A percentile compares a stretch with the other conserved stretches of the same genome.
phyloP scores from a whole-genome alignment of 2,113 vertebrate species.

The Romanogobio albipinnatus region DNA sequence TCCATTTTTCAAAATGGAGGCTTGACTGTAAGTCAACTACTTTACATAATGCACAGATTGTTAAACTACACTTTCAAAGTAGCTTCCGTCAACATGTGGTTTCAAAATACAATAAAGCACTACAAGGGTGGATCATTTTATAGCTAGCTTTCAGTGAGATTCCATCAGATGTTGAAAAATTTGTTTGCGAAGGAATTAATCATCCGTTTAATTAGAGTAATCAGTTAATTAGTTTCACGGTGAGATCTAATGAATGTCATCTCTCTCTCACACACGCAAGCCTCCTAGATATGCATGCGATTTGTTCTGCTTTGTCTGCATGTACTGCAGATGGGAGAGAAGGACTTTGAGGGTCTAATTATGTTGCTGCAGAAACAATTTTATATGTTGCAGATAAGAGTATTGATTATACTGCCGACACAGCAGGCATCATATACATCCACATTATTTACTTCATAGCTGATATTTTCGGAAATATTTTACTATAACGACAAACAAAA shows the following conservation, averaged over 20 bases:
- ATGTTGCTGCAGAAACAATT: conserved; percentile 39
- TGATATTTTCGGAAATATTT: conserved; percentile 8
- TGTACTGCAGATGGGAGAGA: conserved; percentile 24
- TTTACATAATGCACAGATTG: background rate
- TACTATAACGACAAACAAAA: background rate
- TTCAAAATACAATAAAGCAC: background rate
- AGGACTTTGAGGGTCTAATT: conserved; percentile 37
- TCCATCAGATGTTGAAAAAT: conserved; percentile 1
- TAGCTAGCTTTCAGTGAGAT: background rate
- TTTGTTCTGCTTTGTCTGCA: conserved; percentile 6
- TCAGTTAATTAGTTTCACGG: conserved; percentile 46
- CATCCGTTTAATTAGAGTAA: conserved; percentile 41
- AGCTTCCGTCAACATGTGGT: background rate
- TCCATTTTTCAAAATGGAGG: background rate
- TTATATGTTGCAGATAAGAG: conserved; percentile 22
- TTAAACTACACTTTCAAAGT: background rate
- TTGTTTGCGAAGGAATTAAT: conserved; percentile 17
- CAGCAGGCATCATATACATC: conserved; percentile 25
- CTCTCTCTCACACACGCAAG: conserved; percentile 19
- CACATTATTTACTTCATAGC: background rate
- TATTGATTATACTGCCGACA: conserved; percentile 31
- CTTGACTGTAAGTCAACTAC: background rate
- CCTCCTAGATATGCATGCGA: background rate
- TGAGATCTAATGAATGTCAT: conserved; percentile 31
- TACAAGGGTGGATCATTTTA: background rate